Base-by-base conservation (phyloP, 1,140 invertebrate species). In the Cylas formicarius region DNA sequence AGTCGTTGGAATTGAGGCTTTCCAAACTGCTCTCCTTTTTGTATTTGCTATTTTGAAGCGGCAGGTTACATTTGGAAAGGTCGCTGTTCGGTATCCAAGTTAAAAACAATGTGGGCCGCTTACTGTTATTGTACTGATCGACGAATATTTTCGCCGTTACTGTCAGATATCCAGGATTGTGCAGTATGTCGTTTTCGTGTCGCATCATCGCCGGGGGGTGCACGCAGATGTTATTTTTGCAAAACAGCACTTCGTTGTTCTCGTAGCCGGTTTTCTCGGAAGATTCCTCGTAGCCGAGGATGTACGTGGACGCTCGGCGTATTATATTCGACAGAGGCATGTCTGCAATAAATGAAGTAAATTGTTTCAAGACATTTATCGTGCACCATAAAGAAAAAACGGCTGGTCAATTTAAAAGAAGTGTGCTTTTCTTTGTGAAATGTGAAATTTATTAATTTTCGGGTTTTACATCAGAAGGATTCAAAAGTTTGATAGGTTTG, bases 221-320 rank as follows among this genome's bases (percentile, higher is more conserved):
- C 16, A 97, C 90, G 68, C 92, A 97, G 7, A 96, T 90, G 69
- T 97, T 96, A 63, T 96, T 97, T 64, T 87, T 86, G 63, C 85
- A 87, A 60, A 87, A 90, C 5, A 88, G 69, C 41, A 86, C 77
- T 72, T 90, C 86, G 50, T 86, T 86, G 67, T 88, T 82, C 58
- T 83, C 80, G 57, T 83, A 86, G 3, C 68, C 55, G 24, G 71
- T 68, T 56, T 74, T 72, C 56, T 70, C 69, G 45, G 72, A 73
- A n/a, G 77, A 72, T 44, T 73, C 70, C 29, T 70, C 72, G 2
- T 75, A 71, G n/a, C 83, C 82, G 13, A 84, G 69, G 50, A 87
- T 83, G 48, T 82, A 83, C 56, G 77, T 84, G 31, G 84, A 85
- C 17, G 84, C 84, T 48, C 81, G 77, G 53, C 75, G 81, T 13